Percentiles rank a stretch among this genome's conserved stretches.
phyloP scores from a whole-genome alignment of 2,888 invertebrate species.

The Lamproptera curius region DNA sequence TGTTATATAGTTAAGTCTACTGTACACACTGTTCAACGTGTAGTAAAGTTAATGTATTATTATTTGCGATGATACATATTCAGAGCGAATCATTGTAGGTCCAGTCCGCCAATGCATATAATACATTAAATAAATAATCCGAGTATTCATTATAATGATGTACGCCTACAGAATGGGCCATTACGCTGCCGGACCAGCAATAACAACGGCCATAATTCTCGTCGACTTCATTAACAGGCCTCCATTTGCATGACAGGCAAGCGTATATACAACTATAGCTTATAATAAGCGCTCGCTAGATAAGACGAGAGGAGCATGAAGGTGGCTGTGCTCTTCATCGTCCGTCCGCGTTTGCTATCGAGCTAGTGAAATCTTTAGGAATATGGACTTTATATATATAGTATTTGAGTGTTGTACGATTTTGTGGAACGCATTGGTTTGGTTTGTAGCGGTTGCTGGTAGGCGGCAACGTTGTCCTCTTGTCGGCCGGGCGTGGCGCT shows the following conservation, averaged over 20 bases:
- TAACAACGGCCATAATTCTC: conserved; percentile 76
- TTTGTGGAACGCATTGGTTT: conserved; percentile 33
- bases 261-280: conserved; percentile 43
- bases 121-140: conserved; percentile 56
- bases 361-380: conserved; percentile 23
- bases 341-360: conserved; percentile 16
- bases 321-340: conserved; percentile 40
- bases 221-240: conserved; percentile 76
- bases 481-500: conserved; percentile 62
- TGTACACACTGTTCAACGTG: too few species aligned
- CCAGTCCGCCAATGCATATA: conserved; percentile 13
- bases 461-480: conserved; percentile 60
- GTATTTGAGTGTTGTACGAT: conserved; percentile 25
- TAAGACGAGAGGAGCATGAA: conserved; percentile 44
- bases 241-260: conserved; percentile 75
- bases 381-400: conserved; percentile 38
- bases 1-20: too few species aligned
- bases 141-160: conserved; percentile 71
- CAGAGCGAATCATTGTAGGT: neutral
- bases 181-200: conserved; percentile 64
- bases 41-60: too few species aligned
- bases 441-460: conserved; percentile 41
- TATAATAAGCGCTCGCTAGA: conserved; percentile 51
- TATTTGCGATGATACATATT: neutral
- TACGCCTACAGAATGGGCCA: conserved; percentile 71